Evolutionary conservation across 2,888 invertebrate genomes (phyloP).

Genomic region (Nymphalis c-album): DNA sequence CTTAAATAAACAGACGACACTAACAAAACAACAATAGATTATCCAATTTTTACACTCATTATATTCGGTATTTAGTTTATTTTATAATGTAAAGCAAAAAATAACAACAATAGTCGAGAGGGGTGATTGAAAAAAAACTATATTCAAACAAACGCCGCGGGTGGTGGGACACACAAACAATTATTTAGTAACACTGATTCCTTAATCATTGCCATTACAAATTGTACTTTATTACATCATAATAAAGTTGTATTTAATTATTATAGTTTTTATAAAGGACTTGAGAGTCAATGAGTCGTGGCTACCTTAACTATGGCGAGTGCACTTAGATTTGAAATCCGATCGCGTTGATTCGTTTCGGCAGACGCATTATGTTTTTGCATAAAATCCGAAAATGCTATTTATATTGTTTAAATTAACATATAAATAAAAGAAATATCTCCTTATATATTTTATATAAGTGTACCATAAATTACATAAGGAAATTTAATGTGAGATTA

Average conservation of each 20-base stretch:
- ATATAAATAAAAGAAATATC: no score
- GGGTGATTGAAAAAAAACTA: conserved; percentile 42
- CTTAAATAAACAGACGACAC: conserved; percentile 35
- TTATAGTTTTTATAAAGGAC: conserved; percentile 30
- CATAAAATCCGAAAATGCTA: neutral
- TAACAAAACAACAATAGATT: conserved; percentile 43
- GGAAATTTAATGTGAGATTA: no score
- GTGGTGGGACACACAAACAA: conserved; percentile 42
- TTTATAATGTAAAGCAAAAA: conserved; percentile 52
- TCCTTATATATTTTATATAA: no score
- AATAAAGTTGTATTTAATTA: conserved; percentile 4
- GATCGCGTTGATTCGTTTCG: conserved; percentile 38
- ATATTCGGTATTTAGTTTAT: conserved; percentile 57
- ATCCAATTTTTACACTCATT: conserved; percentile 66
- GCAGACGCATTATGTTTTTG: conserved; percentile 10
- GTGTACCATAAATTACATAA: no score
- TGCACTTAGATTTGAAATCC: conserved; percentile 35
- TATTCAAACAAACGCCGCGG: conserved; percentile 37
- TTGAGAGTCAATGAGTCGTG: conserved; percentile 37
- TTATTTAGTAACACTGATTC: conserved; percentile 15
- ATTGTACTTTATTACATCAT: neutral
- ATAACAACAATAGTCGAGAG: conserved; percentile 42
- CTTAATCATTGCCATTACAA: neutral
- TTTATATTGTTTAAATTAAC: no score
- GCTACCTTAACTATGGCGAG: conserved; percentile 31